Evolutionary conservation across 1,140 invertebrate genomes (phyloP).

Genomic region (Drosophila dunni): DNA sequence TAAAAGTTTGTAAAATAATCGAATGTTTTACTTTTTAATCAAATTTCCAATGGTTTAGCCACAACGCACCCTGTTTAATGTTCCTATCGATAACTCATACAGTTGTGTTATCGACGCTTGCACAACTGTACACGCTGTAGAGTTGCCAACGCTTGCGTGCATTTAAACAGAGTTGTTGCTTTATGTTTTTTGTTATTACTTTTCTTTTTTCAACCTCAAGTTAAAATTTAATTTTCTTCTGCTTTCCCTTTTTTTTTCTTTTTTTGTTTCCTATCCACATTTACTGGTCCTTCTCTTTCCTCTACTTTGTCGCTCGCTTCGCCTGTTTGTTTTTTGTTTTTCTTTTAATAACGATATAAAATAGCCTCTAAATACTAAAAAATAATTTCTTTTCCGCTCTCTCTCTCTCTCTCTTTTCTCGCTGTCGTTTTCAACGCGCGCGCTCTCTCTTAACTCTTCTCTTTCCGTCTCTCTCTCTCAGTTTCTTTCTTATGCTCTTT

Average conservation of each 20-base stretch:
- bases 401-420: constrained; percentile 40
- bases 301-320: constrained; percentile 21
- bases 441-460: constrained; percentile 33
- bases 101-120: neutral
- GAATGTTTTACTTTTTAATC: constrained; percentile 22
- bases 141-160: neutral
- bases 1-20: constrained; percentile 17
- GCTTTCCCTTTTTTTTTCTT: constrained; percentile 14
- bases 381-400: constrained; percentile 73
- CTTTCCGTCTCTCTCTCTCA: constrained; percentile 12
- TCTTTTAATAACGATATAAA: constrained; percentile 78
- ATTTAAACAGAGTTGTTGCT: neutral
- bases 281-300: constrained; percentile 3
- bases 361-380: constrained; percentile 84
- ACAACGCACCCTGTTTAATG: constrained; percentile 17
- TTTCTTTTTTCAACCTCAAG: constrained; percentile 30
- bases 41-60: constrained; percentile 28
- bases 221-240: constrained; percentile 53
- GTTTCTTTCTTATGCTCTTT: constrained; percentile 23
- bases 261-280: constrained; percentile 19
- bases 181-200: neutral
- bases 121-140: constrained; percentile 5
- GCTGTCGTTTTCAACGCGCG: constrained; percentile 76
- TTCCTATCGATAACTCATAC: constrained; percentile 14
- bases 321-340: constrained; percentile 7